phyloP scores from a whole-genome alignment of 64 coral and sea anemone genomes.

The Actinia equina region DNA sequence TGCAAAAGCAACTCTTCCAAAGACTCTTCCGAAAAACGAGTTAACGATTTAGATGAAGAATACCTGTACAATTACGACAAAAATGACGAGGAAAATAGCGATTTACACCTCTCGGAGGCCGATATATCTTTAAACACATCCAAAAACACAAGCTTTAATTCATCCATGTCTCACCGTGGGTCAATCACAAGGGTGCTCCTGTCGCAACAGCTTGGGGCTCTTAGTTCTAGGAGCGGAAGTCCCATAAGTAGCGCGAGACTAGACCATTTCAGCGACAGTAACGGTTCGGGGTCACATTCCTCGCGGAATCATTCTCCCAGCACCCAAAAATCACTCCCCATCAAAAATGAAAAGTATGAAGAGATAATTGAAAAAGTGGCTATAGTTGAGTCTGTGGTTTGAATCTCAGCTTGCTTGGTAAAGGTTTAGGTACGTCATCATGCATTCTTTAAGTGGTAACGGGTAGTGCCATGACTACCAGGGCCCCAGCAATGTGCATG shows the following conservation, averaged over 20 bases:
- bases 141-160: slow-evolving; percentile 42
- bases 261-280: not conserved
- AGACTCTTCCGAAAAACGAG: not conserved
- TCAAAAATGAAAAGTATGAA: not conserved
- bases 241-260: not conserved
- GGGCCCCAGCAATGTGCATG: no score
- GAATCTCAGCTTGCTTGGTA: not conserved
- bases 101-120: not conserved
- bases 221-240: not conserved
- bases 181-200: slow-evolving; percentile 45
- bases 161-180: slow-evolving; percentile 34
- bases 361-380: not conserved
- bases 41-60: not conserved
- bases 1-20: not conserved
- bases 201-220: slow-evolving; percentile 1
- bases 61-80: not conserved
- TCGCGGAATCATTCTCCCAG: not conserved
- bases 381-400: not conserved
- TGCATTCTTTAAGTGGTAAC: no score
- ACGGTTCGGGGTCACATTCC: not conserved
- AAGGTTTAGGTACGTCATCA: no score
- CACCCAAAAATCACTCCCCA: not conserved
- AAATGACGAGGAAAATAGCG: not conserved
- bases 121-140: slow-evolving; percentile 11
- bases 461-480: no score